Percentiles rank a stretch among this genome's conserved stretches.
Conservation (phyloP, 2,113 vertebrate genomes). For the Callospermophilus lateralis region DNA sequence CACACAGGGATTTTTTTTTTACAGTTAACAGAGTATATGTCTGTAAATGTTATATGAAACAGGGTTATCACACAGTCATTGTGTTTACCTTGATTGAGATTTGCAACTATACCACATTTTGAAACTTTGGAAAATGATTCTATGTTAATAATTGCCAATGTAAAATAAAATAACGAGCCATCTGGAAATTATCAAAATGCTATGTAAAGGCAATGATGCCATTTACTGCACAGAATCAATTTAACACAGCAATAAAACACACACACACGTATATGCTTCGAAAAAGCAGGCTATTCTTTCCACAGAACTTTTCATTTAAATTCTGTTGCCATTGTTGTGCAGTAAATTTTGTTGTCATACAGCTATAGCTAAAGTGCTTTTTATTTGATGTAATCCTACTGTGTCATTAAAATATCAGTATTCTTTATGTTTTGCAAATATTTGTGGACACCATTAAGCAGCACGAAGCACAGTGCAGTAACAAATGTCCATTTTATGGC, state of each 20-base stretch:
- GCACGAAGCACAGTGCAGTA: conserved; percentile 87
- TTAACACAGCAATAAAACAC: conserved; percentile 87
- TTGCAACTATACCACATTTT: conserved; percentile 49
- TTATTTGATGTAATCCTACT: conserved; percentile 88
- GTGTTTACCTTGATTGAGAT: conserved; percentile 60
- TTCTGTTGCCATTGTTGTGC: conserved; percentile 86
- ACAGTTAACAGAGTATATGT: background rate
- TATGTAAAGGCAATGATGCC: conserved; percentile 86
- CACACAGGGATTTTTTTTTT: conserved; percentile 13
- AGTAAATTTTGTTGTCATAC: conserved; percentile 88
- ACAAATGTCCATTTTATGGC: conserved; percentile 90
- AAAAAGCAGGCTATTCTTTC: conserved; percentile 81
- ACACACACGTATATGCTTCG: conserved; percentile 80
- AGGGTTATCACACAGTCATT: background rate
- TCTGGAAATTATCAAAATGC: conserved; percentile 88
- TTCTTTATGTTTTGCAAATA: conserved; percentile 90
- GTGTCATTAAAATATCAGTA: conserved; percentile 89
- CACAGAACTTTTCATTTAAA: conserved; percentile 88
- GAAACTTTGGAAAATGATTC: conserved; percentile 78
- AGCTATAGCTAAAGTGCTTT: conserved; percentile 85
- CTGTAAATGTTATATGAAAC: conserved; percentile 5
- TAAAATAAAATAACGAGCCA: conserved; percentile 85
- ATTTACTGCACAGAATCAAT: conserved; percentile 88
- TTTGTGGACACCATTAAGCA: conserved; percentile 88
- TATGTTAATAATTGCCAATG: conserved; percentile 85